Conservation (phyloP, 2,888 invertebrate genomes). For the Opisthograptis luteolata region DNA sequence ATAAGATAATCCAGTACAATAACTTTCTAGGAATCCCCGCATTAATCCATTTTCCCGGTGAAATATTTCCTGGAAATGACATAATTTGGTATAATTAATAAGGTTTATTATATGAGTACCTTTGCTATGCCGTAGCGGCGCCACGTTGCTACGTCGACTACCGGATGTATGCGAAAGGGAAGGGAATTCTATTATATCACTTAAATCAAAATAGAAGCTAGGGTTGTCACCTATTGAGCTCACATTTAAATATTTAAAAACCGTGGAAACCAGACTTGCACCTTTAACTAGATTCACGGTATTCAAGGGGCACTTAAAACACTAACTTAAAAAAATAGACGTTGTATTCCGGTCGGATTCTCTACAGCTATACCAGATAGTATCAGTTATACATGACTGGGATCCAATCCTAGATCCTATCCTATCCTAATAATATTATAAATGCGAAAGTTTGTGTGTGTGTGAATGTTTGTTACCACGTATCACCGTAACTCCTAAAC, state of each 20-base stretch:
- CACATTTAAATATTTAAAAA: background rate
- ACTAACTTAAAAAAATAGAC: too few species aligned
- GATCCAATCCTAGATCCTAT: too few species aligned
- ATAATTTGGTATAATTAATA: constrained; percentile 12
- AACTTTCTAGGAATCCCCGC: constrained; percentile 8
- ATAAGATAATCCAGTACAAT: background rate
- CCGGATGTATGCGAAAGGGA: constrained; percentile 9
- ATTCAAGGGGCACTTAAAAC: too few species aligned
- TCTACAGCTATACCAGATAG: too few species aligned
- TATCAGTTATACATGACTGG: too few species aligned
- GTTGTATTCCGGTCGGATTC: too few species aligned
- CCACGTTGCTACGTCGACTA: background rate
- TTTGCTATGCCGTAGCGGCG: background rate
- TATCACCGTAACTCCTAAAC: too few species aligned
- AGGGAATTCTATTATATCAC: constrained; percentile 12
- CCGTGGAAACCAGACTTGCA: too few species aligned
- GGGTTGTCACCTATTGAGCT: background rate
- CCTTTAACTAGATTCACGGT: too few species aligned
- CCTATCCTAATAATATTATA: too few species aligned
- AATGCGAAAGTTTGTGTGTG: too few species aligned
- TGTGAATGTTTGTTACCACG: too few species aligned
- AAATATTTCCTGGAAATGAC: constrained; percentile 12
- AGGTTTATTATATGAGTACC: constrained; percentile 1
- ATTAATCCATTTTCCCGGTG: constrained; percentile 2
- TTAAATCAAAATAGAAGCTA: background rate